A percentile compares a stretch with the other conserved stretches of the same genome.
phyloP scores from a whole-genome alignment of 2,113 vertebrate species.

The Nothocercus julius region DNA sequence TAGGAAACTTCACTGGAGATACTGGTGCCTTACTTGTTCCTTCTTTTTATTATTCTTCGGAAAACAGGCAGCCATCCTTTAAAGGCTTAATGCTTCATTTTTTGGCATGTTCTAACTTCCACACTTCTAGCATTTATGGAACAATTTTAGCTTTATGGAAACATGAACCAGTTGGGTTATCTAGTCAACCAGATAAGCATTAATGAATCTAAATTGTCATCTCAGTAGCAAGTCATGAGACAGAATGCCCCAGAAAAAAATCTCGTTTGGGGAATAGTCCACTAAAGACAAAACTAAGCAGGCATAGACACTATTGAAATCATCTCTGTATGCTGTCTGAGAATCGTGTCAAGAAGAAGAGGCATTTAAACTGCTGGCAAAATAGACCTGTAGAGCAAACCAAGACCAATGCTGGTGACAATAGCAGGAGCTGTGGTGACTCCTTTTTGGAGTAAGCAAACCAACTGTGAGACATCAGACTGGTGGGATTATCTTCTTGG shows the following conservation, averaged over 20 bases:
- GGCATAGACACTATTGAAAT: slow-evolving; percentile 39
- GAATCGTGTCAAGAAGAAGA: slow-evolving; percentile 19
- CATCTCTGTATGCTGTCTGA: slow-evolving; percentile 35
- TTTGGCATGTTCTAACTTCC: background rate
- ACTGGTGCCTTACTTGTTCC: background rate
- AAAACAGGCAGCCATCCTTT: background rate
- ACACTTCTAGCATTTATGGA: background rate
- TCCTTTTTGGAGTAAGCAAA: background rate
- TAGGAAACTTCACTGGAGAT: background rate
- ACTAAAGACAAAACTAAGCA: slow-evolving; percentile 54
- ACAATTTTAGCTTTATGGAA: background rate
- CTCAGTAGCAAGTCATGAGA: slow-evolving; percentile 44
- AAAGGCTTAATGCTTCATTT: background rate
- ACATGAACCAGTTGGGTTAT: background rate
- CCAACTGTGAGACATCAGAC: background rate
- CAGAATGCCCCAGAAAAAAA: slow-evolving; percentile 30
- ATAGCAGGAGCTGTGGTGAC: background rate
- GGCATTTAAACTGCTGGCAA: slow-evolving; percentile 52
- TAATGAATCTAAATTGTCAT: slow-evolving; percentile 51
- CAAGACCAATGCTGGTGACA: background rate
- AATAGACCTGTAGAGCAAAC: slow-evolving; percentile 44
- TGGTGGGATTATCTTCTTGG: background rate
- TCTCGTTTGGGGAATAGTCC: slow-evolving; percentile 34
- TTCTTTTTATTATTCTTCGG: background rate
- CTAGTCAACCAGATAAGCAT: slow-evolving; percentile 32